A percentile compares a stretch with the other conserved stretches of the same genome.
phyloP scores from a whole-genome alignment of 2,888 invertebrate species.

The Helobdella robusta region DNA sequence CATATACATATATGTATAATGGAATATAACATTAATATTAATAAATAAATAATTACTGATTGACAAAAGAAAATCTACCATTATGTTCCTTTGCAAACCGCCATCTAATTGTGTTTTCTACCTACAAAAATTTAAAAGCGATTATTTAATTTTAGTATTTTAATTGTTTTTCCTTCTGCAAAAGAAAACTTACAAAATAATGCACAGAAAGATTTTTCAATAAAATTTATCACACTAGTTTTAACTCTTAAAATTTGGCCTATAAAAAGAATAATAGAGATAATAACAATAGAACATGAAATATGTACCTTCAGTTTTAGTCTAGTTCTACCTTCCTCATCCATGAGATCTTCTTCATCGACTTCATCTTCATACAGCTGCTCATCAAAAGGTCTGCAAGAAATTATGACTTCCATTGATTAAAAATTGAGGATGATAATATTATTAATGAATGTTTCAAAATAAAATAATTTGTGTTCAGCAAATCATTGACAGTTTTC shows the following conservation, averaged over 20 bases:
- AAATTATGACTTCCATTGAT: too few species aligned
- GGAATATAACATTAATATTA: too few species aligned
- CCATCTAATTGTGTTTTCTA: conserved; percentile 97
- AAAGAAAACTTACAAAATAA: too few species aligned
- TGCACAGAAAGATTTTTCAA: too few species aligned
- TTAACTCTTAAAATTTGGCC: background rate
- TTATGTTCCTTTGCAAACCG: conserved; percentile 63
- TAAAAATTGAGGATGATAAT: too few species aligned
- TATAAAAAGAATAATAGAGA: background rate
- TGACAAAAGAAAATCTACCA: conserved; percentile 42
- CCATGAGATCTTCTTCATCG: conserved; percentile 91
- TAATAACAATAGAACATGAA: background rate
- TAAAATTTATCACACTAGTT: too few species aligned
- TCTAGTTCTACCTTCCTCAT: conserved; percentile 89
- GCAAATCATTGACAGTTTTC: too few species aligned
- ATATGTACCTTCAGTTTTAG: conserved; percentile 51
- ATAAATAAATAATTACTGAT: too few species aligned
- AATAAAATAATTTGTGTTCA: too few species aligned
- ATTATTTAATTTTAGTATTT: background rate
- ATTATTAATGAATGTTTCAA: too few species aligned
- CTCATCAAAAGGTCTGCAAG: conserved; percentile 73
- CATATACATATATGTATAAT: too few species aligned
- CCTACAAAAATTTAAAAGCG: conserved; percentile 50
- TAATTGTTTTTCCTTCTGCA: too few species aligned
- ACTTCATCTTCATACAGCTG: conserved; percentile 95